Base-by-base conservation (phyloP, 2,888 invertebrate species). In the Philereme vetulata region DNA sequence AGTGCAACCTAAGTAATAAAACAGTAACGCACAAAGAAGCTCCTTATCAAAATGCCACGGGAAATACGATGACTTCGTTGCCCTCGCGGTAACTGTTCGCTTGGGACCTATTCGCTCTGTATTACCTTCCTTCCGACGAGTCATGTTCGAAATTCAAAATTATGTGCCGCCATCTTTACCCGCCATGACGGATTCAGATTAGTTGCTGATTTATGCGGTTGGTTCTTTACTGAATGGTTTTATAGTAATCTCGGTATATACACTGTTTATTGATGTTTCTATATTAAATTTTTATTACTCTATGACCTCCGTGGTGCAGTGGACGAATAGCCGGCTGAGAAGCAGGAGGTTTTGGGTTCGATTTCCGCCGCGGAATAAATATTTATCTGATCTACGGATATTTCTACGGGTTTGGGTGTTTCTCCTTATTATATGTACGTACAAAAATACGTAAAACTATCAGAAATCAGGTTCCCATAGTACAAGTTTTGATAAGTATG, bases 121-220 rank as follows among this genome's bases (percentile, higher is more conserved):
- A 80, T 82, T 81, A 80, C 84, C 81, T 81, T 80, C 84, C 78
- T 67, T 79, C 77, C 69, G 72, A 73, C 74, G 78, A 72, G 73
- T 72, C 72, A 73, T 70, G 75, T 76, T 74, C 72, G 70, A 81
- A 82, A 80, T 82, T 82, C 77, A 72, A 82, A 86, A 86, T 81
- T 82, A 79, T 67, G 62, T 64, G 65, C 64, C 78, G 80, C 85
- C 83, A 83, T 84, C 80, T 84, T 85, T 79, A 79, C 76, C 78
- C 72, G 72, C 77, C 85, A 79, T 84, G 86, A 86, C 85, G 78
- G 78, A 83, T 83, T 84, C 82, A 82, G 80, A 82, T 81, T 77
- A 75, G 68, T 64, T 65, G 63, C 72, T 81, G 84, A 83, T 82
- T 60, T 55, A 56, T 46, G 34, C 11, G 45, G 35, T n/a, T 54